Evolutionary conservation across 2,888 invertebrate genomes (phyloP), one percentile per base, ranked within the genome.

Genomic region (Meteorus cinctellus): DNA sequence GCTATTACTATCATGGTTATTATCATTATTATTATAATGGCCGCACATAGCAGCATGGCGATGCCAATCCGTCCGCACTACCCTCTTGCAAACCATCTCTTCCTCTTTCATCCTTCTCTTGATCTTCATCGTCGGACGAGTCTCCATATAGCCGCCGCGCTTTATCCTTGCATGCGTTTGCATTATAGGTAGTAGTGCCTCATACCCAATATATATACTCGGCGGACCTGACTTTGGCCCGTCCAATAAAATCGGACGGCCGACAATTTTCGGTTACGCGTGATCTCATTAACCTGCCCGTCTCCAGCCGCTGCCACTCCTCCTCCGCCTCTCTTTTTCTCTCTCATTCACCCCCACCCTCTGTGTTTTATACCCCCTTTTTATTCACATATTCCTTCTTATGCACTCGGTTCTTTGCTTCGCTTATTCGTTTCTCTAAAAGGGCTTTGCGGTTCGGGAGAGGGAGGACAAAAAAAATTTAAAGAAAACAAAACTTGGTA

Each of bases 261-360:
- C 84, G 83, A 86, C 88, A 88, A 88, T 88, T 88, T 88, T 88
- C 86, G 88, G 86, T 87, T 88, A 88, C 87, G 88, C 88, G 88
- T 88, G 88, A 88, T 88, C 88, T 88, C 88, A 88, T 88, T 88
- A 88, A 88, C 87, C 87, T 81, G 82, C 79, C 82, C 82, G 83
- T 81, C 41, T 41, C 82, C 81, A 81, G 80, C 81, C 77, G 79
- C 77, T 79, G 74, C 80, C 79, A 69, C 79, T 78, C 77, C 78
- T 76, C 74, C 79, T 59, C 75, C 75, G 70, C 72, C 67, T 70
- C 75, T 68, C 74, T 36, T 63, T 75, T 48, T 41, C 48, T 67
- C 31, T 76, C 27, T 51, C 55, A 67, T 45, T 70, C 55, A 31
- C 12, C 66, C 73, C 63, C 63, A 68, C 66, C 70, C 63, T 68